Base-by-base conservation (phyloP, 2,113 vertebrate species). In the Solenodon paradoxus region DNA sequence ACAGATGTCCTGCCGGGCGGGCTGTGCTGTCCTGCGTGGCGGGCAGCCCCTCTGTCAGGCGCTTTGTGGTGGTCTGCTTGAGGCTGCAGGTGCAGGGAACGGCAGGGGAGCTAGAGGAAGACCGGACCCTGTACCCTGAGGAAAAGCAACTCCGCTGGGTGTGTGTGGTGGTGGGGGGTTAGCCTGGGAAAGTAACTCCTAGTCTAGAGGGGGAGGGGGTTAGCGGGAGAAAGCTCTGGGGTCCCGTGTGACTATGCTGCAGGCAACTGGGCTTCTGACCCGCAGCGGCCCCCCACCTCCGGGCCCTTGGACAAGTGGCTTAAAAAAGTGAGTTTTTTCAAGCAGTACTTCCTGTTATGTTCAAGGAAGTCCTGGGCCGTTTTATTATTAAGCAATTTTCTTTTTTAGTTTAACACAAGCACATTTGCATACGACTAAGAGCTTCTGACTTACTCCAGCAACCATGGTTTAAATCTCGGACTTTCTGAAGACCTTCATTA, bases 301-400 rank as follows among this genome's bases (percentile, higher is more conserved):
- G 4, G 0, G 13, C 7, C 24, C 42, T 13, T 32, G 15, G n/a
- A 47, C 81, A 35, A 86, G 92, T 35, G n/a, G 35, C n/a, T n/a
- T n/a, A n/a, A n/a, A n/a, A n/a, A n/a, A n/a, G n/a, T n/a, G n/a
- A 9, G 3, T 40, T 63, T 75, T 96, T 72, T 92, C 2, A 66
- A 96, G 49, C 85, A 86, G 13, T 38, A 90, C 55, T 97, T 97
- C 95, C 97, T 96, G 88, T 97, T 94, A 81, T 85, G 92, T n/a
- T 92, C 66, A 47, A 88, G 71, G 75, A 90, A 95, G 61, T 30
- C 59, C 30, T 11, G 77, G 71, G 64, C 72, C 53, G 16, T 89
- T 93, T 93, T 72, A 82, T 86, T 88, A 95, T 88, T 78, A 96
- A 96, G 95, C 95, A 96, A 77, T 95, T 96, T 78, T 90, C 61